These are phyloP conservation scores for Gymnobelideus leadbeateri DNA, from an alignment of 2,113 vertebrate genomes.

Conservation along the genomic window DNA sequence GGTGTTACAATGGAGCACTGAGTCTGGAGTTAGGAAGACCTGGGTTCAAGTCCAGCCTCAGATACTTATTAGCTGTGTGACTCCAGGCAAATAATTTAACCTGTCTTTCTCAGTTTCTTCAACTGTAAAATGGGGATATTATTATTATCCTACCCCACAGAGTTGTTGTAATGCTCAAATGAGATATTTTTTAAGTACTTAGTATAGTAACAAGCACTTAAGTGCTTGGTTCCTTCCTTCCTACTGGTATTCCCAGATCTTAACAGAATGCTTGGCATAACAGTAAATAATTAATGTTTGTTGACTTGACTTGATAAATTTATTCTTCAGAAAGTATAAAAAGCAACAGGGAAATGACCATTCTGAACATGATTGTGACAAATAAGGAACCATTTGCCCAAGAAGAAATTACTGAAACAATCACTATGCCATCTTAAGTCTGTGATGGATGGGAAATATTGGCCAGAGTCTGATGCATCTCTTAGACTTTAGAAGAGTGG, in stretches of 20 bases:
- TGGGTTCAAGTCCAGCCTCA: background rate
- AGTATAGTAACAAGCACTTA: background rate
- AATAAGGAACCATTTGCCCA: background rate
- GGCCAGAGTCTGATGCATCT: background rate
- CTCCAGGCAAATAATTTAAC: background rate
- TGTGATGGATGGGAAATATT: background rate
- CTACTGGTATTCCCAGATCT: background rate
- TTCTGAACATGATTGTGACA: background rate
- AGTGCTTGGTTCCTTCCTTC: background rate
- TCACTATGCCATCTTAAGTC: background rate
- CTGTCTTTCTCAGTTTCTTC: background rate
- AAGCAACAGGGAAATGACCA: background rate
- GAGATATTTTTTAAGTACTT: background rate
- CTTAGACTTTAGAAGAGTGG: background rate
- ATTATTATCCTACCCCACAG: background rate
- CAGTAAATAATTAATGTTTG: background rate
- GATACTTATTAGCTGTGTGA: background rate
- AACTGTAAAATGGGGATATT: background rate
- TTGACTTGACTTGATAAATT: background rate
- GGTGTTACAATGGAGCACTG: background rate
- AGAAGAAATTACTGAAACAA: background rate
- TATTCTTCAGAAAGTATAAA: background rate
- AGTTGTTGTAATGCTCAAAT: background rate
- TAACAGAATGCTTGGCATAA: background rate
- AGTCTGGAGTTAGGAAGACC: background rate